Conservation (phyloP, 2,888 invertebrate genomes). For the Piscicola geometra region DNA sequence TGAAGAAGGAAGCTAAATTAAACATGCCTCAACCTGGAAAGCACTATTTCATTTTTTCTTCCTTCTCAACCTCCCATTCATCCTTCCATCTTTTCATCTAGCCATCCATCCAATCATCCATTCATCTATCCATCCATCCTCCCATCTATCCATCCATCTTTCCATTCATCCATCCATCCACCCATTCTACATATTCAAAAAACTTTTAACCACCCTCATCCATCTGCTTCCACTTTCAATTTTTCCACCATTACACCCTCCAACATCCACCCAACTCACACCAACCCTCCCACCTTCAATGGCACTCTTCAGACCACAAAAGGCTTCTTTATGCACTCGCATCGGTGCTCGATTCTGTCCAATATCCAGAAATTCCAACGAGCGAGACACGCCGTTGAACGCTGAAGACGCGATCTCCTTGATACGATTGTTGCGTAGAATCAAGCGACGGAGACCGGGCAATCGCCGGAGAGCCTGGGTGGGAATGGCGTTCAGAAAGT, state of each 20-base stretch:
- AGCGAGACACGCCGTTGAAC: constrained; percentile 33
- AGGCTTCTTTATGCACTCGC: constrained; percentile 36
- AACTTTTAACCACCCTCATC: neutral
- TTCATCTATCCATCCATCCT: too few relatives aligned
- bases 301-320: constrained; percentile 39
- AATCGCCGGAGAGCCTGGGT: constrained; percentile 34
- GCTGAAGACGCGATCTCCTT: constrained; percentile 34
- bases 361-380: constrained; percentile 37
- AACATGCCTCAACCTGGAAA: too few relatives aligned
- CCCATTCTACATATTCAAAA: neutral
- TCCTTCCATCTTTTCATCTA: too few relatives aligned
- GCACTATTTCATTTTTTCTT: too few relatives aligned
- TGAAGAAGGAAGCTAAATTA: too few relatives aligned
- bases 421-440: constrained; percentile 41
- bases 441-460: constrained; percentile 31
- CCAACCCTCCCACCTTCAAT: constrained; percentile 33
- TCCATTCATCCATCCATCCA: too few relatives aligned
- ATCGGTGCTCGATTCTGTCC: constrained; percentile 39
- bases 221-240: neutral
- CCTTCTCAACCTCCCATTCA: too few relatives aligned
- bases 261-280: too few relatives aligned
- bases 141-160: too few relatives aligned
- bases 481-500: constrained; percentile 38
- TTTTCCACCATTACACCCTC: too few relatives aligned
- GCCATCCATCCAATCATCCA: too few relatives aligned